Base-by-base conservation (phyloP, 2,888 invertebrate species). In the Norana najaformis region DNA sequence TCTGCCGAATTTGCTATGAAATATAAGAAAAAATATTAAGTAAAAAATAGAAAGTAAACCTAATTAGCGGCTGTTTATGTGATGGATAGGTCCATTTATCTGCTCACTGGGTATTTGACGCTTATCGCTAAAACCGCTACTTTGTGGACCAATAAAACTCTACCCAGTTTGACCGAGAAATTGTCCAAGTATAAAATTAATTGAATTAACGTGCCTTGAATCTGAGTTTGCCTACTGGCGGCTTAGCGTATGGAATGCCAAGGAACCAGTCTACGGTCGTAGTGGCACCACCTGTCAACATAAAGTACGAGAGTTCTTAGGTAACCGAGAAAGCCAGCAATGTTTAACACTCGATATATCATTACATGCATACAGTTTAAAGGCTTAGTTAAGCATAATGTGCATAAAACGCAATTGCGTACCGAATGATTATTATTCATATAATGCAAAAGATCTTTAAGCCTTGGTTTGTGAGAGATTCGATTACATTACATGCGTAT, bases 191-290 rank as follows among this genome's bases (percentile, higher is more conserved):
- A 18, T 85, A 36, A 16, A 85, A 85, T 37, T 35, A 85, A 36
- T 36, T 23, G 85, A 85, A 23, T 35, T 85, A 35, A 85, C 85
- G 36, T 85, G 85, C 92, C 90, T 90, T 89, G 88, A 92, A 92
- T 82, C 92, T 53, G 1, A 91, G 90, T 35, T 41, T 36, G 34
- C 89, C 91, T 23, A 90, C 89, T 3, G 92, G 92, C 8, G 92
- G 90, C 20, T 83, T 39, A 69, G 92, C 92, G 88, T 91, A 92
- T 1, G 92, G 92, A 88, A 92, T 88, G 20, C 92, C 92, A 13
- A 92, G 89, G 89, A 90, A 92, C 90, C 91, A 91, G 38, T 91
- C 92, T 18, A 91, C 91, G 0, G 82, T 82, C 37, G 83, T 47
- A 18, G 90, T 89, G n/a, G 35, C 90, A 16, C 90, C 91, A 39